Evolutionary conservation across 1,140 invertebrate genomes (phyloP).

Genomic region (Liolophura sinensis): DNA sequence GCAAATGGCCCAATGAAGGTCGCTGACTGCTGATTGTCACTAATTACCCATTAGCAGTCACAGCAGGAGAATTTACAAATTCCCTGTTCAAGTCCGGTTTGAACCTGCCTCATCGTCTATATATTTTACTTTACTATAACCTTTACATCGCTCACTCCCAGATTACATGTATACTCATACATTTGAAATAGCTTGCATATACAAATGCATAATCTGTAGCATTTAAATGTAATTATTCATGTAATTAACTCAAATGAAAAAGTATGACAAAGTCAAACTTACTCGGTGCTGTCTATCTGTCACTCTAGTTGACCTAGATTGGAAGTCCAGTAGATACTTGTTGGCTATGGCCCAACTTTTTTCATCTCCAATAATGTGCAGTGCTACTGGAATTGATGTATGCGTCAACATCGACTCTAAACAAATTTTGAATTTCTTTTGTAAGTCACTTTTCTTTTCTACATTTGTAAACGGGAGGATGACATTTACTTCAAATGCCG

Average conservation of each 20-base stretch:
- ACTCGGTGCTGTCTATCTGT: constrained; percentile 48
- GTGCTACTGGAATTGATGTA: constrained; percentile 62
- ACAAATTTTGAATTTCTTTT: constrained; percentile 66
- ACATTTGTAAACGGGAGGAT: constrained; percentile 66
- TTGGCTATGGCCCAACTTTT: constrained; percentile 68
- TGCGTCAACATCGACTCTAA: constrained; percentile 64
- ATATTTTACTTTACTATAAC: too few relatives aligned
- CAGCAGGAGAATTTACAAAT: too few relatives aligned
- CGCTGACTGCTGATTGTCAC: too few relatives aligned
- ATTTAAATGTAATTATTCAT: background rate
- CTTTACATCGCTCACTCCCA: too few relatives aligned
- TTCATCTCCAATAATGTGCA: constrained; percentile 73
- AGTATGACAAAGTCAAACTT: constrained; percentile 32
- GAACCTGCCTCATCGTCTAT: too few relatives aligned
- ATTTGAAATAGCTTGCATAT: too few relatives aligned
- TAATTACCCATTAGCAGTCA: too few relatives aligned
- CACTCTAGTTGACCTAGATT: constrained; percentile 59
- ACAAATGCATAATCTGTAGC: too few relatives aligned
- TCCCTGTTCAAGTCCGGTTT: too few relatives aligned
- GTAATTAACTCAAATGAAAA: background rate
- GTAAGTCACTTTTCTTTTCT: constrained; percentile 64
- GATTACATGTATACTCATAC: too few relatives aligned
- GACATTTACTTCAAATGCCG: constrained; percentile 35
- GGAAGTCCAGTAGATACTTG: constrained; percentile 48
- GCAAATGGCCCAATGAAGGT: too few relatives aligned